Base-by-base conservation (phyloP, 2,113 vertebrate species). In the Rousettus leschenaultii region DNA sequence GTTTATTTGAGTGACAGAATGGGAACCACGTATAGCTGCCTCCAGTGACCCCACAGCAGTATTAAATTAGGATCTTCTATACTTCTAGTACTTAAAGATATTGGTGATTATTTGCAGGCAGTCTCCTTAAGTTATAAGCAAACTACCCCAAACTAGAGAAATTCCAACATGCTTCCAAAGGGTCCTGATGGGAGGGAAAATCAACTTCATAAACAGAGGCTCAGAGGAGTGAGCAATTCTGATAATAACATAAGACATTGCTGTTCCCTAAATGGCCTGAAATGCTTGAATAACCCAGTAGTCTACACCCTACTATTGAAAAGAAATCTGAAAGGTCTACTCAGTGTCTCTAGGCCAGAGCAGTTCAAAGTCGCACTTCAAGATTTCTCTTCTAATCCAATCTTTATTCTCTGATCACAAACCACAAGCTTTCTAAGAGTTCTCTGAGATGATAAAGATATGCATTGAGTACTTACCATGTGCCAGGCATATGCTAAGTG, bases 391-490 rank as follows among this genome's bases (percentile, higher is more conserved):
- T 48, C 24, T 28, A 91, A 43, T 55, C 83, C 30, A 28, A 22
- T 89, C n/a, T 73, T 73, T 40, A 7, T n/a, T 92, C 53, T 90
- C 14, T 73, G 26, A 5, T 79, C 45, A 94, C 8, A 91, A 86
- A 19, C 38, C 30, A 30, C 24, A 33, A 48, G 15, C 5, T 89
- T 93, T 95, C 33, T 66, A 89, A 86, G 26, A 66, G 28, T 79
- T 95, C 10, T 91, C 33, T 80, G 75, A 88, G 38, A 85, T 43
- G 66, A 97, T 96, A 97, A 98, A 97, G 92, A 87, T 95, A 96
- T 82, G 21, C 95, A 93, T 74, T 96, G 91, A 97, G 87, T 86
- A 97, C 88, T 97, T 98, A 95, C 94, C 94, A 48, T 93, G 86
- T 97, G 97, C 86, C 96, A 97, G 97, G 95, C 86, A 95, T 95